phyloP scores from a whole-genome alignment of 2,888 invertebrate genomes.

The Barypeithes pellucidus region DNA sequence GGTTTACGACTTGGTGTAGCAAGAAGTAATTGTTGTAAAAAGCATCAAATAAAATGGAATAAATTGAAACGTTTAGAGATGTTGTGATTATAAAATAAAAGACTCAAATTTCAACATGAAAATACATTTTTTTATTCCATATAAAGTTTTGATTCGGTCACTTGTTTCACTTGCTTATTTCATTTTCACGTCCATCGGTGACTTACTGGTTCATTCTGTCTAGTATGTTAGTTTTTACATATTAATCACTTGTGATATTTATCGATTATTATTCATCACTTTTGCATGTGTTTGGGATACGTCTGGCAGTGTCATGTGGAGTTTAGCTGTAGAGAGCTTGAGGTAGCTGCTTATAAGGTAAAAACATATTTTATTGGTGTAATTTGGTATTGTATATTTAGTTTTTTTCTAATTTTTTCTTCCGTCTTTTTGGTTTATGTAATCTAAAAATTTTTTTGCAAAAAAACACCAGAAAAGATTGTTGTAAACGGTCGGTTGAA shows the following conservation, averaged over 20 bases:
- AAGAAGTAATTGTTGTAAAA: constrained; percentile 19
- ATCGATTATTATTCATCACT: constrained; percentile 37
- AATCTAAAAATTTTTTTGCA: too few relatives aligned
- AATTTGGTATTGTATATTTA: not conserved
- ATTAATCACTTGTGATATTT: constrained; percentile 1
- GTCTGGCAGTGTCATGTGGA: constrained; percentile 44
- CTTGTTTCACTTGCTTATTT: constrained; percentile 11
- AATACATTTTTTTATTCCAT: constrained; percentile 12
- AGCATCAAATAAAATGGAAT: constrained; percentile 29
- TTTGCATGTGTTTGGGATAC: constrained; percentile 52
- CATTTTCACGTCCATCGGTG: constrained; percentile 1
- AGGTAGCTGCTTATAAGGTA: constrained; percentile 51
- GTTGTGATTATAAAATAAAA: not conserved
- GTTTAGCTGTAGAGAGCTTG: constrained; percentile 48
- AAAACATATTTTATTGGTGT: constrained; percentile 29
- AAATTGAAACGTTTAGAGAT: not conserved
- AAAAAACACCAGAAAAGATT: too few relatives aligned
- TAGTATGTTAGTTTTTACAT: constrained; percentile 3
- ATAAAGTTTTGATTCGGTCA: constrained; percentile 1
- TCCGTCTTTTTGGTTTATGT: too few relatives aligned
- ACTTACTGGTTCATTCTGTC: constrained; percentile 8
- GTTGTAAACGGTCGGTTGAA: too few relatives aligned
- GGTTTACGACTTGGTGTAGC: too few relatives aligned
- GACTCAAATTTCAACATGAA: not conserved
- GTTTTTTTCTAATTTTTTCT: too few relatives aligned